A percentile compares a stretch with the other conserved stretches of the same genome.
phyloP scores from a whole-genome alignment of 2,888 invertebrate genomes.

The Pyrgus malvae region DNA sequence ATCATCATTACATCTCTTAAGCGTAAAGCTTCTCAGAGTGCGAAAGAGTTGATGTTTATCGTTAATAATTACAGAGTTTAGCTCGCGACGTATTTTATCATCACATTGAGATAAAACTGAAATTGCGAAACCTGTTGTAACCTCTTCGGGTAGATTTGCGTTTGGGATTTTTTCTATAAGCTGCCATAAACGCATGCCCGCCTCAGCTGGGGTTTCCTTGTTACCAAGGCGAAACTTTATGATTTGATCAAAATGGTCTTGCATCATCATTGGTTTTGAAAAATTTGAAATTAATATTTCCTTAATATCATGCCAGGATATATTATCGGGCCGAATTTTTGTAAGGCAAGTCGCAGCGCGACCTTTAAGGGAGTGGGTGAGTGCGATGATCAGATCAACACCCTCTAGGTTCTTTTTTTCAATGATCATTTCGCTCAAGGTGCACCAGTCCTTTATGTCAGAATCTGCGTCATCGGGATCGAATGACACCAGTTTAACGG shows the following conservation, averaged over 20 bases:
- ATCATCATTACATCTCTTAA: background rate
- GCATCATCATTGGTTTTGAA: conserved; percentile 28
- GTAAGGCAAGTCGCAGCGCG: background rate
- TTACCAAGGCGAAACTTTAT: conserved; percentile 3
- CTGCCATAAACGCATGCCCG: background rate
- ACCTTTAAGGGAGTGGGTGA: background rate
- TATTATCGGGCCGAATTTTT: background rate
- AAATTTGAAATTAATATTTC: conserved; percentile 34
- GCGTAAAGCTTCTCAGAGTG: background rate
- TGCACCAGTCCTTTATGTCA: conserved; percentile 33
- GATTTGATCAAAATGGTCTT: conserved; percentile 35
- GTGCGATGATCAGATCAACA: background rate
- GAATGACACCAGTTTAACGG: too few relatives aligned
- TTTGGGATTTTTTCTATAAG: conserved; percentile 1
- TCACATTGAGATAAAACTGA: conserved; percentile 4
- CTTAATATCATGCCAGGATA: conserved; percentile 32
- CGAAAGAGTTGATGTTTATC: conserved; percentile 1
- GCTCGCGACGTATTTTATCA: background rate
- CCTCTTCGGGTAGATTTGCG: conserved; percentile 5
- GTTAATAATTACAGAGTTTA: background rate
- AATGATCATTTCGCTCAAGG: conserved; percentile 24
- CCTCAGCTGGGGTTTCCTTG: background rate
- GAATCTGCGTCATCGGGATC: conserved; percentile 31
- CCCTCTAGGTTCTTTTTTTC: conserved; percentile 4
- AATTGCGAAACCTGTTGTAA: conserved; percentile 1